Evolutionary conservation across 2,888 invertebrate genomes (phyloP), one percentile per base, ranked within the genome.

Genomic region (Ormyrus nitidulus): DNA sequence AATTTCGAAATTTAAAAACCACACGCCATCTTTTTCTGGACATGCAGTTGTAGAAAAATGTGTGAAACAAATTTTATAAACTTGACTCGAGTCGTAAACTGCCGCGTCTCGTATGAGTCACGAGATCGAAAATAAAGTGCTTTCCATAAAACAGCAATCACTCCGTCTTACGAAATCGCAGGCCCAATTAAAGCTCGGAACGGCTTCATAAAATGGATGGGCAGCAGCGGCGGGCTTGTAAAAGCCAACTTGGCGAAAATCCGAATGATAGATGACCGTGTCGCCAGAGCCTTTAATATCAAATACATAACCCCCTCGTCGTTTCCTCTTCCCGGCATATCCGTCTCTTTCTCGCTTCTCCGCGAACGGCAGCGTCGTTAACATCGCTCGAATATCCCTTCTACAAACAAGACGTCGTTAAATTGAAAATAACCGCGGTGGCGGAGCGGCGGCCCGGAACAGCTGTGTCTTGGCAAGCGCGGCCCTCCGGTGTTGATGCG

Each of bases 321-420:
- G 44, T 44, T 11, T 49, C 6, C 48, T n/a, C n/a, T 44, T 34
- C 53, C 44, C 11, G 44, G 19, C 68, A 4, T 34, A 34, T 34
- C 34, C 34, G 69, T 5, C 11, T 44, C 48, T 65, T 65, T 65
- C 76, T 19, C 62, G 54, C 34, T 34, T 34, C 34, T 34, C 34
- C 34, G 34, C 34, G 46, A 19, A 48, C 56, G 9, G 3, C 13
- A 13, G 64, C 13, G 49, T 78, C 80, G 77, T 80, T 77, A 77
- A 69, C 68, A 66, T 77, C 62, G 51, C 75, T 64, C 59, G 71
- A 65, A 61, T 85, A 84, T 84, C 85, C 84, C 85, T 83, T 81
- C 85, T 85, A 85, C 87, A 87, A 88, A 87, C 88, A 86, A 88
- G 86, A 85, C 87, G 86, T 88, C 87, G 88, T 89, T 87, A 87